A percentile compares a stretch with the other conserved stretches of the same genome.
Evolutionary conservation across 2,797 vertebrate genomes (phyloP).

Genomic region (Crax fasciolata): DNA sequence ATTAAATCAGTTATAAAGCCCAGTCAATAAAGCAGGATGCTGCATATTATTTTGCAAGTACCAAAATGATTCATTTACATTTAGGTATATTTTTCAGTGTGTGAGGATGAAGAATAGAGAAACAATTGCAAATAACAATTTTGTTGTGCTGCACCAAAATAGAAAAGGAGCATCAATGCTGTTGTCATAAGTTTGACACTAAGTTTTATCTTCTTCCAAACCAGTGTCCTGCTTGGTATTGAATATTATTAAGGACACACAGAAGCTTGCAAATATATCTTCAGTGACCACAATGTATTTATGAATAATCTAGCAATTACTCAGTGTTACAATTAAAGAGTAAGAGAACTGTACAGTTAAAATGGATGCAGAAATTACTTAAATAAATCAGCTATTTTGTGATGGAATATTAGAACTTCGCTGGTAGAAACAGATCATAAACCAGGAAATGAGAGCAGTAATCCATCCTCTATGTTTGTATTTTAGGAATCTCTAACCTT

Average conservation of each 20-base stretch:
- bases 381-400: neutral
- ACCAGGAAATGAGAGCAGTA: neutral
- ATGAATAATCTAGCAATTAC: neutral
- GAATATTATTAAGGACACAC: neutral
- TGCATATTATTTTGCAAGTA: slow-evolving; percentile 15
- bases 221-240: neutral
- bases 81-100: neutral
- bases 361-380: slow-evolving; percentile 1
- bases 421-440: slow-evolving; percentile 20
- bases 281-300: neutral
- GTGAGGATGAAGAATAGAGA: slow-evolving; percentile 34
- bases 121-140: neutral
- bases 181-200: neutral
- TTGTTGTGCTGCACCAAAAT: neutral
- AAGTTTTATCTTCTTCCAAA: slow-evolving; percentile 14
- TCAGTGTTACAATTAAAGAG: neutral
- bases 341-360: neutral
- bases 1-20: neutral
- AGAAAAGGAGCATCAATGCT: neutral
- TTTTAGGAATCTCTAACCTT: slow-evolving; percentile 61
- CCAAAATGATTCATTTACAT: neutral
- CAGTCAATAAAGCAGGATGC: neutral
- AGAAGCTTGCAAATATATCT: neutral
- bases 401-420: neutral
- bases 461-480: slow-evolving; percentile 48